phyloP scores from a whole-genome alignment of 2,113 vertebrate genomes.

The Glareola pratincola region DNA sequence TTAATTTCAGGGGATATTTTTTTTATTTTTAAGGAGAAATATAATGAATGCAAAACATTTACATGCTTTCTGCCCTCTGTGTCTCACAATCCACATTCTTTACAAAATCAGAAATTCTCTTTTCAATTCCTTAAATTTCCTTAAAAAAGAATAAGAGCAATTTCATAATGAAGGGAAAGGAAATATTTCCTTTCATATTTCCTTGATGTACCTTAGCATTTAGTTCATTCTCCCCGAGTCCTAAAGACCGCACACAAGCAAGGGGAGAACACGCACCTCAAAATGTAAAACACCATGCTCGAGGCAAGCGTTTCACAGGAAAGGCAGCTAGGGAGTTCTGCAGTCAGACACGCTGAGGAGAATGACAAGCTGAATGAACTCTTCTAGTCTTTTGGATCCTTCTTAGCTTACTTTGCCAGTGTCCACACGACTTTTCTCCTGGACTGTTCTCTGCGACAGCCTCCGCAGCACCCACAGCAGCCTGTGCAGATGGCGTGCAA shows the following conservation, averaged over 20 bases:
- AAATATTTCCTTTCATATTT: not conserved
- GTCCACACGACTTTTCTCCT: not conserved
- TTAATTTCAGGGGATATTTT: not conserved
- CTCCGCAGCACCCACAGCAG: not conserved
- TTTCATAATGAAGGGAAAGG: not conserved
- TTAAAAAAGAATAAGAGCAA: not conserved
- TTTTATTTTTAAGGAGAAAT: not conserved
- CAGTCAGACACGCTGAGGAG: not conserved
- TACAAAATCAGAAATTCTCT: not conserved
- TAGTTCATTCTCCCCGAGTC: not conserved
- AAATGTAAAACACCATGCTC: not conserved
- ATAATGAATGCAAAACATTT: not conserved
- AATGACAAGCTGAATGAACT: not conserved
- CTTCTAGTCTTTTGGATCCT: not conserved
- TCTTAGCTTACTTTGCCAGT: not conserved
- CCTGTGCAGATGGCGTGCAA: not conserved
- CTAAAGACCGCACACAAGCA: not conserved
- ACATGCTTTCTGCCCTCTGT: not conserved
- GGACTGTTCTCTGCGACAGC: fast-evolving
- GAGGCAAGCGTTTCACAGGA: not conserved
- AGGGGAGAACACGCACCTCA: not conserved
- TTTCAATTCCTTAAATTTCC: not conserved
- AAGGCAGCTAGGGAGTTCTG: not conserved
- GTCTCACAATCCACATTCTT: not conserved
- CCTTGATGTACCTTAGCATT: not conserved